Percentiles rank a stretch among this genome's conserved stretches.
Evolutionary conservation across 2,888 invertebrate species (phyloP).

Genomic region (Sinotaia quadrata): DNA sequence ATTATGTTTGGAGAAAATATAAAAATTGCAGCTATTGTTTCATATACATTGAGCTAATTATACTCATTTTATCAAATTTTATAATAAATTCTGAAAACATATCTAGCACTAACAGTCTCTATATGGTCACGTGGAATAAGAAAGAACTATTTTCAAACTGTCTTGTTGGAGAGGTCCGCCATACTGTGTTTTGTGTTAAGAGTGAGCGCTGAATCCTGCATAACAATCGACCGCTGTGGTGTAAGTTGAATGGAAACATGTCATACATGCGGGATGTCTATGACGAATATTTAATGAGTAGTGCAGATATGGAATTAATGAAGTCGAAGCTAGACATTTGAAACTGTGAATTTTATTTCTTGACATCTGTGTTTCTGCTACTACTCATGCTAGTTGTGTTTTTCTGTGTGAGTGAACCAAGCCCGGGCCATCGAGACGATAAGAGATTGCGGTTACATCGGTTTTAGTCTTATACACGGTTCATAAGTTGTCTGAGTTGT

Average conservation of each 20-base stretch:
- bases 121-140: too few species aligned
- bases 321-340: neutral
- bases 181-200: conserved; percentile 29
- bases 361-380: too few species aligned
- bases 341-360: too few species aligned
- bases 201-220: neutral
- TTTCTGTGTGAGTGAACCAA: neutral
- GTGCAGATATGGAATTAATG: neutral
- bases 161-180: conserved; percentile 39
- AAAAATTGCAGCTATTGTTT: too few species aligned
- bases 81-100: too few species aligned
- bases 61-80: too few species aligned
- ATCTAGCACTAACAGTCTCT: too few species aligned
- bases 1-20: neutral
- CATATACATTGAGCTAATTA: neutral
- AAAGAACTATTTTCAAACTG: conserved; percentile 44
- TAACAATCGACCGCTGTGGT: neutral
- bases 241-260: conserved; percentile 19
- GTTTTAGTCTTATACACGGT: too few species aligned
- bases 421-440: too few species aligned
- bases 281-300: neutral
- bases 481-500: too few species aligned
- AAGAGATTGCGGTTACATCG: too few species aligned
- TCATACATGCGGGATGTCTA: neutral
- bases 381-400: neutral